Base-by-base conservation (phyloP, 2,888 invertebrate genomes). In the Cotesia congregata region DNA sequence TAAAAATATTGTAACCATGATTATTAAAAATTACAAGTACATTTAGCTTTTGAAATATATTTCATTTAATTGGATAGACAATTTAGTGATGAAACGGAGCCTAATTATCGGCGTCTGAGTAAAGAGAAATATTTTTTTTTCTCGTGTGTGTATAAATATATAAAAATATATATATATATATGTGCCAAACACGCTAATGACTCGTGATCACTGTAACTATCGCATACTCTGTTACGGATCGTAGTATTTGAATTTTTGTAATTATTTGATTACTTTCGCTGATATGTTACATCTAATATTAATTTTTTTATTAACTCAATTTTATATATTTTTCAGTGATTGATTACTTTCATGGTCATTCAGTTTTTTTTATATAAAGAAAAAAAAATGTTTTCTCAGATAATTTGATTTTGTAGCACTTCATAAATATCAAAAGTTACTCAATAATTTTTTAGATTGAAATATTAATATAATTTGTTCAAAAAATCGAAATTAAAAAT, bases 151-250 rank as follows among this genome's bases (percentile, higher is more conserved):
- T 30, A 30, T 30, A 30, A 30, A 30, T 3, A 30, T 30, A 30
- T 30, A 30, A 30, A 30, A 3, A 30, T 3, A 30, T 3, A 30
- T 17, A 30, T 3, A 30, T 17, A 62, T 62, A 7, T 62, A 62
- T n/a, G 7, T 62, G 6, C 17, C 9, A 17, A 68, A 67, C 38
- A 74, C 61, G 40, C n/a, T 68, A 74, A 74, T 74, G 67, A 68
- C 68, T 39, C 74, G 68, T 67, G 74, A 74, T 74, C 7, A 50
- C 50, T 67, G 15, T 65, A 73, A 12, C 64, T 15, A 64, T 72
- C 12, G 7, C 65, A 73, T 73, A 73, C 38, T 73, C 30, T 73
- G 65, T 73, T 73, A 73, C 65, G 65, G 65, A 72, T 64, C 72
- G 64, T 5, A 20, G 71, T 39, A 39, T 39, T 72, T 15, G 7